Base-by-base conservation (phyloP, 2,888 invertebrate species). In the Cremastinae sp. region DNA sequence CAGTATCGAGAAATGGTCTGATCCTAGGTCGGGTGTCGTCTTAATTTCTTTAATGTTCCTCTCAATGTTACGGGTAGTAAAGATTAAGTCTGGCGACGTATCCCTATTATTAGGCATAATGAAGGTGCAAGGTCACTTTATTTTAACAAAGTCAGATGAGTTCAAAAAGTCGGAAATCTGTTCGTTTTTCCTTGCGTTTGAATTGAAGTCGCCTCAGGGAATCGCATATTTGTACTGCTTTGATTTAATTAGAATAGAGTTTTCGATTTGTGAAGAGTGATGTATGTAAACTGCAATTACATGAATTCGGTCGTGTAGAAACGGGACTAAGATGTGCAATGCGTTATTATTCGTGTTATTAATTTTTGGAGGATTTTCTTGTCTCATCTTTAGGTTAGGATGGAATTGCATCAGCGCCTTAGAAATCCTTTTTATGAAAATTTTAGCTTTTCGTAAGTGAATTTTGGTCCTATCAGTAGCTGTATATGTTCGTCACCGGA, bases 211-310 rank as follows among this genome's bases (percentile, higher is more conserved):
- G 1, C 59, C 28, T 1, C 43, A 7, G 0, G 55, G 45, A 8
- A 65, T n/a, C 3, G 18, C 43, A n/a, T 64, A 65, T 35, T 66
- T 55, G 9, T 28, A 66, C 16, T n/a, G 5, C 16, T 66, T 66
- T 12, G 43, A 20, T 45, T 56, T 56, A 7, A n/a, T 45, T 0
- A 56, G 14, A n/a, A 66, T 41, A n/a, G 56, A 35, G n/a, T 66
- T 65, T 65, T 65, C 55, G 10, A 65, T 65, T 16, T 16, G 8
- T 16, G 53, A 37, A n/a, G 9, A 10, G 41, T 43, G 47, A 12
- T 72, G 64, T 9, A 65, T 28, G 22, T 72, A 72, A 3, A 72
- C 39, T 9, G 64, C n/a, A 3, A 72, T 58, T 9, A 72, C 56
- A 20, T 72, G 72, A 16, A 72, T 14, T 9, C 64, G 37, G 12